phyloP scores from a whole-genome alignment of 2,113 vertebrate species.

The Esox niger region DNA sequence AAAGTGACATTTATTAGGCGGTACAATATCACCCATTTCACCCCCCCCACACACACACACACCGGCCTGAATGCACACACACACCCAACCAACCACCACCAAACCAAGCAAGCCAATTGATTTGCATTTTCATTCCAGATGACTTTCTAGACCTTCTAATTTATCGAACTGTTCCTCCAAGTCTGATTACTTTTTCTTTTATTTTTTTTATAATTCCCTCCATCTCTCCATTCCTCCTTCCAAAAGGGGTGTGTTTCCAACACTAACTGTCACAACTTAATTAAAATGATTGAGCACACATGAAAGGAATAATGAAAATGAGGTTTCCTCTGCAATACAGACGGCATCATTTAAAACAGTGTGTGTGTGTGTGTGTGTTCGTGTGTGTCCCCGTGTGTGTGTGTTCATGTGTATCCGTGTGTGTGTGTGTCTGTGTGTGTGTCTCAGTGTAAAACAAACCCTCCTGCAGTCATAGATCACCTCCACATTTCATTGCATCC shows the following conservation, averaged over 20 bases:
- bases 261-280: slow-evolving; percentile 40
- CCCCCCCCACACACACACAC: too few relatives aligned
- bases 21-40: slow-evolving; percentile 3
- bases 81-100: background rate
- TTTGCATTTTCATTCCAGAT: slow-evolving; percentile 42
- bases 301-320: slow-evolving; percentile 42
- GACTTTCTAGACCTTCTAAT: slow-evolving; percentile 23
- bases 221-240: too few relatives aligned
- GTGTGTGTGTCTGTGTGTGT: too few relatives aligned
- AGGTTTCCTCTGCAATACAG: slow-evolving; percentile 22
- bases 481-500: slow-evolving; percentile 14
- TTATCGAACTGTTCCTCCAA: slow-evolving; percentile 12
- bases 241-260: background rate
- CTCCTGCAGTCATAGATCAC: slow-evolving; percentile 23
- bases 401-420: too few relatives aligned
- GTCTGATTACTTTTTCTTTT: slow-evolving; percentile 13
- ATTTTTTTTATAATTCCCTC: slow-evolving; percentile 3
- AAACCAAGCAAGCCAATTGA: slow-evolving; percentile 32
- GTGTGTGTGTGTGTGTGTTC: too few relatives aligned
- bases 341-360: slow-evolving; percentile 15
- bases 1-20: slow-evolving; percentile 35
- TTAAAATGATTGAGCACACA: slow-evolving; percentile 47
- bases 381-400: too few relatives aligned
- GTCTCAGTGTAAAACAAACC: slow-evolving; percentile 14
- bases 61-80: too few relatives aligned